These are phyloP conservation scores for Itoplectis maculator DNA, from an alignment of 2,888 invertebrate genomes.

Conservation along the genomic window DNA sequence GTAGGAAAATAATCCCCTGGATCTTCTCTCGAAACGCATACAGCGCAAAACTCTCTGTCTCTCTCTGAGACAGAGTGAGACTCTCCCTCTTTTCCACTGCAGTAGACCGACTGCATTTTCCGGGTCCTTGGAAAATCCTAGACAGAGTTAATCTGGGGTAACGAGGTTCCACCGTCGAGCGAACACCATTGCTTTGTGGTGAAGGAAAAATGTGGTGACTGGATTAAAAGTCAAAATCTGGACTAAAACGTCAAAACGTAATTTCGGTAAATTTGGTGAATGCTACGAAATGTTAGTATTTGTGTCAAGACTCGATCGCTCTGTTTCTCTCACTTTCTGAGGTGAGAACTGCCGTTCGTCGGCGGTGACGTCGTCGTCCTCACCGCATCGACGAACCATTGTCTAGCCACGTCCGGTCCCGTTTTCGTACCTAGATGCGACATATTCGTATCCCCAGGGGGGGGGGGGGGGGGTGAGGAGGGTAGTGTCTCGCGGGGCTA, in stretches of 20 bases:
- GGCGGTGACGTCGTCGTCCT: constrained; percentile 43
- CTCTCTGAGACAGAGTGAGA: no score
- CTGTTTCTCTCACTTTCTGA: constrained; percentile 32
- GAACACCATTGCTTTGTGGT: constrained; percentile 1
- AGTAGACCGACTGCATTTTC: constrained; percentile 25
- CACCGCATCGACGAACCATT: constrained; percentile 76
- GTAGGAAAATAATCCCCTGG: constrained; percentile 48
- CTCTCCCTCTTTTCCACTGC: constrained; percentile 29
- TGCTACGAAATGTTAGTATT: constrained; percentile 54
- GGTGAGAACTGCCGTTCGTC: constrained; percentile 38
- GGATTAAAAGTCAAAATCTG: background rate
- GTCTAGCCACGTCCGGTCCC: constrained; percentile 71
- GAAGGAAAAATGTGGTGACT: background rate
- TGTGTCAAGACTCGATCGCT: constrained; percentile 61
- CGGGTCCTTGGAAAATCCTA: background rate
- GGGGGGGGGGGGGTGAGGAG: constrained; percentile 29
- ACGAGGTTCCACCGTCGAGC: background rate
- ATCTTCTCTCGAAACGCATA: constrained; percentile 39
- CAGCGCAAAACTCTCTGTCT: constrained; percentile 11
- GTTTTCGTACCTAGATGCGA: constrained; percentile 59
- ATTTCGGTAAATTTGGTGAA: background rate
- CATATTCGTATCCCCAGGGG: constrained; percentile 52
- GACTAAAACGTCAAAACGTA: no score
- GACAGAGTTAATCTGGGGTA: constrained; percentile 3
- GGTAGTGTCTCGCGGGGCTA: constrained; percentile 49